Percentiles rank a stretch among this genome's conserved stretches.
Evolutionary conservation across 2,888 invertebrate genomes (phyloP).

Genomic region (Nomada hirtipes): DNA sequence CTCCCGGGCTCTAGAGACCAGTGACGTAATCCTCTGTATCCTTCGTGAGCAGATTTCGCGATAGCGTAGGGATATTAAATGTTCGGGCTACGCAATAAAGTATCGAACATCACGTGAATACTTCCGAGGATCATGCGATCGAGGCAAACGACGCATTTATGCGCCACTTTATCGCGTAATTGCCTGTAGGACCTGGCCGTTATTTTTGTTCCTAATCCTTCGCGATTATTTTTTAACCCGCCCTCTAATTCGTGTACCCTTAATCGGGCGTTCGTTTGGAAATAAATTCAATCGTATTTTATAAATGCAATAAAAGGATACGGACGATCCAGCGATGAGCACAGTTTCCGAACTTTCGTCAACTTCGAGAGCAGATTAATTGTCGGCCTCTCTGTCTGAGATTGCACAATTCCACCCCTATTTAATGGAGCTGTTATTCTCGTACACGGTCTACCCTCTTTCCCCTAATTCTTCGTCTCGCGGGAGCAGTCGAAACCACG

Average conservation of each 20-base stretch:
- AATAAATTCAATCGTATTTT: no score
- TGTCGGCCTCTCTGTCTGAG: neutral
- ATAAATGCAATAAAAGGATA: neutral
- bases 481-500: neutral
- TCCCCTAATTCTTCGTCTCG: neutral
- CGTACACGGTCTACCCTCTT: neutral
- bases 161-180: slow-evolving; percentile 31
- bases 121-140: slow-evolving; percentile 24
- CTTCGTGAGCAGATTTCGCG: slow-evolving; percentile 55
- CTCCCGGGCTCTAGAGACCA: slow-evolving; percentile 13
- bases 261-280: neutral
- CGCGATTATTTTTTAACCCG: neutral
- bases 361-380: no score
- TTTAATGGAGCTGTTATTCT: neutral
- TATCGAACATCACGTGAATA: slow-evolving; percentile 47
- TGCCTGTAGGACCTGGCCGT: slow-evolving; percentile 13
- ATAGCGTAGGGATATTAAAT: slow-evolving; percentile 50
- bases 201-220: neutral
- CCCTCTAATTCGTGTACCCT: neutral
- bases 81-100: slow-evolving; percentile 46
- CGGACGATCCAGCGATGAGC: neutral
- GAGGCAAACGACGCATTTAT: slow-evolving; percentile 4
- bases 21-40: slow-evolving; percentile 51
- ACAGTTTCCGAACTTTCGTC: neutral
- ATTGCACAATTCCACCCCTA: neutral